phyloP scores from a whole-genome alignment of 2,888 invertebrate genomes.

The Brachyopa scutellaris region DNA sequence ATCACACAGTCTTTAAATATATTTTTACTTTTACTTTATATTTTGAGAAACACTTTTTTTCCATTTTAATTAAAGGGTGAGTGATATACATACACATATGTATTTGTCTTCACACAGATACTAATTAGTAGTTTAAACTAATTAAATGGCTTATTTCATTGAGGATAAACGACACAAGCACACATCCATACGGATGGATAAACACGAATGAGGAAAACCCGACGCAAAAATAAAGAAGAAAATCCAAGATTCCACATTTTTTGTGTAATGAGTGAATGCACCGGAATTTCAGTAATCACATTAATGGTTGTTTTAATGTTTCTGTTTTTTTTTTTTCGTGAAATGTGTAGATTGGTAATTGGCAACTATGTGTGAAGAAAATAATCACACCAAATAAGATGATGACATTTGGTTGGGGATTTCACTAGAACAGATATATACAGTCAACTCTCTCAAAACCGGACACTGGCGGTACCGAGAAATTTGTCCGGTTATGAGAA shows the following conservation, averaged over 20 bases:
- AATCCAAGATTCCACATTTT: constrained; percentile 5
- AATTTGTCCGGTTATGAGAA: too few species aligned
- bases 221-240: background rate
- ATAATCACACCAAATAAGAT: background rate
- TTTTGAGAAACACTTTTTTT: too few species aligned
- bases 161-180: constrained; percentile 10
- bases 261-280: constrained; percentile 12
- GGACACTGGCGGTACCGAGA: too few species aligned
- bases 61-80: constrained; percentile 9
- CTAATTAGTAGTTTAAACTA: too few species aligned
- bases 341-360: background rate
- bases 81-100: too few species aligned
- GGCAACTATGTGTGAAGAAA: background rate
- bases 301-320: too few species aligned
- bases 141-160: constrained; percentile 48
- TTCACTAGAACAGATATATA: too few species aligned
- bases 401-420: too few species aligned
- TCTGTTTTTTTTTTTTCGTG: constrained; percentile 9
- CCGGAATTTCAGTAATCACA: constrained; percentile 40
- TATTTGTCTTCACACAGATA: background rate
- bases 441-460: too few species aligned
- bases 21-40: too few species aligned
- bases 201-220: background rate
- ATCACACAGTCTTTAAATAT: too few species aligned
- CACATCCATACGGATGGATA: background rate